These are phyloP conservation scores for Paramormyrops kingsleyae DNA, from an alignment of 2,113 vertebrate genomes.

Conservation along the genomic window DNA sequence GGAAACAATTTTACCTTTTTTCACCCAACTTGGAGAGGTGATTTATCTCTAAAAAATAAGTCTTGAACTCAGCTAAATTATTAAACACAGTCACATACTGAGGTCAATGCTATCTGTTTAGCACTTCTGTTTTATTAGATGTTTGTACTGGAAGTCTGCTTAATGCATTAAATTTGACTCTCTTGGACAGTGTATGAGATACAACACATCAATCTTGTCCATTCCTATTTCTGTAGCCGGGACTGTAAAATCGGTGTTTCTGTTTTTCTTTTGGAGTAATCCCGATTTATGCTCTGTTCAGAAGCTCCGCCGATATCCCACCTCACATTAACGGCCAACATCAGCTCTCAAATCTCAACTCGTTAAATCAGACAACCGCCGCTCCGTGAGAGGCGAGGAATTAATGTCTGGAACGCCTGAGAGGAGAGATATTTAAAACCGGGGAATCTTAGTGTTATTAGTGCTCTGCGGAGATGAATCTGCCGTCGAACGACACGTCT, in stretches of 20 bases:
- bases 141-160: conserved; percentile 84
- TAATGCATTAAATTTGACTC: conserved; percentile 86
- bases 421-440: conserved; percentile 39
- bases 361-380: conserved; percentile 97
- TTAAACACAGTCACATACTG: conserved; percentile 87
- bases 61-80: conserved; percentile 71
- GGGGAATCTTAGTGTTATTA: neutral
- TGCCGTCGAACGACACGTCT: neutral
- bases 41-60: conserved; percentile 24
- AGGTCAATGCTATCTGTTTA: conserved; percentile 80
- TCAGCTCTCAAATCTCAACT: conserved; percentile 95
- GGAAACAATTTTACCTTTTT: conserved; percentile 68
- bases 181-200: conserved; percentile 81
- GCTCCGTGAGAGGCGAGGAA: conserved; percentile 81
- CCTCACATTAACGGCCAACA: conserved; percentile 89
- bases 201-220: conserved; percentile 85
- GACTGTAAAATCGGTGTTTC: conserved; percentile 87
- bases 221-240: conserved; percentile 79
- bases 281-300: conserved; percentile 85
- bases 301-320: conserved; percentile 67
- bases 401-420: conserved; percentile 73
- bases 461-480: conserved; percentile 2
- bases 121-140: conserved; percentile 75
- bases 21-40: conserved; percentile 40
- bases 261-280: conserved; percentile 84